Conservation (phyloP, 2,888 invertebrate genomes). For the Caenorhabditis parvicauda region DNA sequence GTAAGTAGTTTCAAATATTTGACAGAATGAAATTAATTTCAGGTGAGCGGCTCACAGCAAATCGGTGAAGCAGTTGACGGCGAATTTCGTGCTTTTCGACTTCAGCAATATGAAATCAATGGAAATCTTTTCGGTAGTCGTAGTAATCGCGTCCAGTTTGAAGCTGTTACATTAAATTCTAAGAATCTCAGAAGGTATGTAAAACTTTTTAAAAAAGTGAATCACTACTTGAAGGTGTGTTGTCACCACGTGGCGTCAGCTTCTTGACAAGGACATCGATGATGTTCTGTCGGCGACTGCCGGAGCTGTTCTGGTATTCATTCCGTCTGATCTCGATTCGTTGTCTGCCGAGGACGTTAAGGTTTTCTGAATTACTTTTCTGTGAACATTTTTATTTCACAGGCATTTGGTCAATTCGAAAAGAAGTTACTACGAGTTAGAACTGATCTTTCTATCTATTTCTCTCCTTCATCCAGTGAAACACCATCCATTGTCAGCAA, state of each 20-base stretch:
- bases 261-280: conserved; percentile 42
- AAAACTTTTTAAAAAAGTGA: not conserved
- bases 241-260: conserved; percentile 54
- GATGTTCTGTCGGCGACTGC: conserved; percentile 34
- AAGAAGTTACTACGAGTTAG: conserved; percentile 25
- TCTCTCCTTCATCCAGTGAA: conserved; percentile 30
- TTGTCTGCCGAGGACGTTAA: conserved; percentile 36
- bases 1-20: conserved; percentile 12
- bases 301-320: conserved; percentile 57
- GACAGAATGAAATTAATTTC: not conserved
- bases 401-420: conserved; percentile 49
- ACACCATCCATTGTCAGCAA: conserved; percentile 25
- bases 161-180: conserved; percentile 53
- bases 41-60: conserved; percentile 34
- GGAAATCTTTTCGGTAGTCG: conserved; percentile 53
- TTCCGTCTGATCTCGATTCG: conserved; percentile 48
- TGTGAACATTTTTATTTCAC: conserved; percentile 8
- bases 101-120: conserved; percentile 56
- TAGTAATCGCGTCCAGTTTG: conserved; percentile 47
- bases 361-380: conserved; percentile 16
- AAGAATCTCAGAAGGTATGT: conserved; percentile 39
- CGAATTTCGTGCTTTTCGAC: conserved; percentile 56
- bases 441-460: conserved; percentile 54
- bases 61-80: conserved; percentile 42
- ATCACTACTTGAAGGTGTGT: conserved; percentile 33